Evolutionary conservation across 2,888 invertebrate species (phyloP), one percentile per base, ranked within the genome.

Genomic region (Abrostola tripartita): DNA sequence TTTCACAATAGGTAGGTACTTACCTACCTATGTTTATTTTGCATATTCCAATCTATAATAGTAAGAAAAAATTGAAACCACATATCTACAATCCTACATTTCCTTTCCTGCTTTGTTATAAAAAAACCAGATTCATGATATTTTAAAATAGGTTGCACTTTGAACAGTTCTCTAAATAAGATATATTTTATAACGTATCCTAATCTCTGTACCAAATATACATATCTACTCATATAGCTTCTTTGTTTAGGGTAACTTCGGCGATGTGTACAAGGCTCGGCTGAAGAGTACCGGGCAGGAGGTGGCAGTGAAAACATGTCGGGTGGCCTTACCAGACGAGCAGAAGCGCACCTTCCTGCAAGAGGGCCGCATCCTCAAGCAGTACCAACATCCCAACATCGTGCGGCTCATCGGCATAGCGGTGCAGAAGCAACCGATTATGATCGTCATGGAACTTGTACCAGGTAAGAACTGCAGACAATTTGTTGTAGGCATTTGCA

Each of bases 391-490:
- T 91, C 98, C 98, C 0, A 99, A 99, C 92, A 98, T 99, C 74
- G 99, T 99, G 42, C 96, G 98, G 85, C 96, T 99, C 44, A 99
- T 99, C 80, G 99, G 99, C 37, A 99, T 99, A 81, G 99, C 99
- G 81, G 99, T 99, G 71, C 99, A 99, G 91, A 98, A 99, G 86
- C 99, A 99, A 84, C 99, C 99, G 0, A 99, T 99, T 64, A 99
- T 99, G 99, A 99, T 99, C 84, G 99, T 99, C 40, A 99, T 99
- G 99, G 99, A 99, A 94, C 95, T 98, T 69, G 99, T 99, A 52
- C 96, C 97, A 78, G 97, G 97, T 97, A 68, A 73, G 61, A 38
- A 24, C 12, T 42, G 24, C 24, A 24, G 24, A 24, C 24, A 24
- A 4, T 24, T 24, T 24, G 1, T 24, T 24, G 24, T 24, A 2